Conservation (phyloP, 92 coral and sea anemone species). For the Porites lobata region DNA sequence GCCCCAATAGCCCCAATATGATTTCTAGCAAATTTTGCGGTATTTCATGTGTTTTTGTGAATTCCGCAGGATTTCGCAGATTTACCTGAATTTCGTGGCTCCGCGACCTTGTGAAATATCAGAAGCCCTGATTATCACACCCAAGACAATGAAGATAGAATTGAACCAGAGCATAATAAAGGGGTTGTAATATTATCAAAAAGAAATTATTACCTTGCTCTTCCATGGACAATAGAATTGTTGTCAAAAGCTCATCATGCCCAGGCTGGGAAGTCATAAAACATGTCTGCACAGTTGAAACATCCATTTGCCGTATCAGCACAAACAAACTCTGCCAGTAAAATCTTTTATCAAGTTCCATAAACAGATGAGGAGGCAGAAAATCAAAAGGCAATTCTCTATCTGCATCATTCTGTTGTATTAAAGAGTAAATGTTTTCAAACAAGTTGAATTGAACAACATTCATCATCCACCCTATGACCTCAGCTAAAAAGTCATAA, state of each 20-base stretch:
- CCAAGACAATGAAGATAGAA: no score
- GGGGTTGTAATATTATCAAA: no score
- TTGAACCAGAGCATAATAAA: no score
- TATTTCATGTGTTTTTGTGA: no score
- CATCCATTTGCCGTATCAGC: constrained; percentile 74
- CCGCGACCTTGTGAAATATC: no score
- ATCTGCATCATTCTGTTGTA: not conserved
- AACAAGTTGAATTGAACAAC: constrained; percentile 77
- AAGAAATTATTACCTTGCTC: not conserved
- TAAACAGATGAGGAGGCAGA: constrained; percentile 80
- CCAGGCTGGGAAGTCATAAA: constrained; percentile 74
- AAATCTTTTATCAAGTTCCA: constrained; percentile 36
- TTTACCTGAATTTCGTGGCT: no score
- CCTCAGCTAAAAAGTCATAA: constrained; percentile 79
- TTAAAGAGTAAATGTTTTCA: constrained; percentile 36
- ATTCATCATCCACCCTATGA: constrained; percentile 75
- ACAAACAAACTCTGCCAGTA: constrained; percentile 86
- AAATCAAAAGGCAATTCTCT: not conserved
- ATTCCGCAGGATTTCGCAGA: no score
- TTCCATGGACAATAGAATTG: constrained; percentile 55
- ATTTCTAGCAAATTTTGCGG: no score
- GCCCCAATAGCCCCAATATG: no score
- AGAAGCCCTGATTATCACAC: no score
- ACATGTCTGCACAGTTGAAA: constrained; percentile 69
- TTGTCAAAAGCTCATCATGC: constrained; percentile 72